Conservation (phyloP, 1,140 invertebrate genomes). For the Drosophila repleta region DNA sequence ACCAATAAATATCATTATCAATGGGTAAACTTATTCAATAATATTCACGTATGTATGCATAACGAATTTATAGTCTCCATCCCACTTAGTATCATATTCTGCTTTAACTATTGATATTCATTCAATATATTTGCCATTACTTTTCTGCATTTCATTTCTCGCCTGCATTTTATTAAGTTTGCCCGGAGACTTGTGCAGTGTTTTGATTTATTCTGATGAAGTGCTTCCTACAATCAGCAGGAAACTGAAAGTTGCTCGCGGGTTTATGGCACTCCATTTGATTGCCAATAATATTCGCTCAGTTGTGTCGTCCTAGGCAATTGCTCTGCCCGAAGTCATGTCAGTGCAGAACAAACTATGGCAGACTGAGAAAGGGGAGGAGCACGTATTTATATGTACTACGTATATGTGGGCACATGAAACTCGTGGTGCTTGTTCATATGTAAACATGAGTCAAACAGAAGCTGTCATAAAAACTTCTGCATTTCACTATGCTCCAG, state of each 20-base stretch:
- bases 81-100: too few species aligned
- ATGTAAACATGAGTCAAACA: conserved; percentile 13
- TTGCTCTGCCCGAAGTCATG: conserved; percentile 45
- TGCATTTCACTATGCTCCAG: conserved; percentile 53
- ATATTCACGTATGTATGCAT: too few species aligned
- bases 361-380: too few species aligned
- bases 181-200: conserved; percentile 41
- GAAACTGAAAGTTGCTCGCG: conserved; percentile 48
- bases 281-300: conserved; percentile 74
- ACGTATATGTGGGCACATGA: too few species aligned
- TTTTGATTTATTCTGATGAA: conserved; percentile 54
- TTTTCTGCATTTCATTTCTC: background rate
- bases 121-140: background rate
- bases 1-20: too few species aligned
- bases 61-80: too few species aligned
- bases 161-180: conserved; percentile 10
- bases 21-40: too few species aligned
- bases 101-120: too few species aligned
- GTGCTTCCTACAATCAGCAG: conserved; percentile 62
- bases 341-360: conserved; percentile 4
- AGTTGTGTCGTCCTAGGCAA: conserved; percentile 35
- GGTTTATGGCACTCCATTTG: conserved; percentile 66
- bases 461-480: conserved; percentile 50
- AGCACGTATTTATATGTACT: too few species aligned
- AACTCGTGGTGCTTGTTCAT: background rate